Percentiles rank a stretch among this genome's conserved stretches.
Evolutionary conservation across 2,888 invertebrate species (phyloP).

Genomic region (Nomada goodeniana): DNA sequence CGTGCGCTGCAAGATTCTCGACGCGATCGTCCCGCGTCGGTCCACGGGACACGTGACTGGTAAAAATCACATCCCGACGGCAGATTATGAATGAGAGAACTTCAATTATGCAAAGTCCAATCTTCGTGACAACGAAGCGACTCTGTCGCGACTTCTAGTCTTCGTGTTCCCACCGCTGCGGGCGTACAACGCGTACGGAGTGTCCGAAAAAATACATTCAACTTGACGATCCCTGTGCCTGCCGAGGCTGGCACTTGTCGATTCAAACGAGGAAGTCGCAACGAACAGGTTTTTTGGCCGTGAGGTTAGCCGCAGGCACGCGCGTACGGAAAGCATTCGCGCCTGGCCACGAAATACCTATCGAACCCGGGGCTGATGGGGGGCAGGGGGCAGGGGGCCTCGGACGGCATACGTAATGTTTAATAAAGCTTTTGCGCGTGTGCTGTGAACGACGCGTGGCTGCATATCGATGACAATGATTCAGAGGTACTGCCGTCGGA

Average conservation of each 20-base stretch:
- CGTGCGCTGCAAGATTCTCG: no score
- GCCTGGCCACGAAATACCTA: constrained; percentile 70
- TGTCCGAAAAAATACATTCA: constrained; percentile 21
- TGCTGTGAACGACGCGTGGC: constrained; percentile 61
- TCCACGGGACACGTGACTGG: no score
- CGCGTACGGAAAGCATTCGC: constrained; percentile 68
- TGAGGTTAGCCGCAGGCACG: constrained; percentile 73
- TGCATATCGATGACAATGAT: constrained; percentile 74
- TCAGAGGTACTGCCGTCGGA: constrained; percentile 48
- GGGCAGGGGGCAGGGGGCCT: constrained; percentile 23
- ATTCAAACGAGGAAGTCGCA: constrained; percentile 45
- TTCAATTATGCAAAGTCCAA: neutral
- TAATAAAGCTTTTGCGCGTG: constrained; percentile 59
- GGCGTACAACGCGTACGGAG: neutral
- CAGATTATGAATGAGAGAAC: neutral
- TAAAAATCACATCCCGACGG: no score
- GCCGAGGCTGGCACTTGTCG: constrained; percentile 16
- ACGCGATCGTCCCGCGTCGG: no score
- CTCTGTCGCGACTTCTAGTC: constrained; percentile 9
- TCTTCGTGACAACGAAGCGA: neutral
- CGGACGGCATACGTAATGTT: constrained; percentile 67
- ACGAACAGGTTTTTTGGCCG: constrained; percentile 70
- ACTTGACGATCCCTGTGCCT: constrained; percentile 29
- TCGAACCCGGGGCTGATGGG: constrained; percentile 27
- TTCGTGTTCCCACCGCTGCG: neutral